Base-by-base conservation (phyloP, 2,888 invertebrate species). In the Hanleya hanleyi region DNA sequence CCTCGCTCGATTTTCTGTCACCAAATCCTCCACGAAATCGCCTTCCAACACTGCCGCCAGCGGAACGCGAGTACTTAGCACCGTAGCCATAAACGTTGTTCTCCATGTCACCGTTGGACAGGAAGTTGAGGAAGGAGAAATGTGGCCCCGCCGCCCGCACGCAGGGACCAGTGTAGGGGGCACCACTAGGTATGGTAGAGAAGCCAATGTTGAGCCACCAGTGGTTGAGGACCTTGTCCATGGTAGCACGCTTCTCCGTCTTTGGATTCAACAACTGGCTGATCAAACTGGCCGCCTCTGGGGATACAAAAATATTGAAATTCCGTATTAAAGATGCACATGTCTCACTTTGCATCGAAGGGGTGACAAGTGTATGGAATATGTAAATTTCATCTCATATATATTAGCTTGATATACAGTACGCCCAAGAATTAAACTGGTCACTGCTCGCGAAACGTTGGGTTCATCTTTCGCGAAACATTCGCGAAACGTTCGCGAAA, bases 251-350 rank as follows among this genome's bases (percentile, higher is more conserved):
- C 87, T 95, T 94, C 65, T 94, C 92, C 0, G 98, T 96, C 87
- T 96, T 95, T 51, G 98, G 97, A 0, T 97, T 96, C 84, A 99
- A 92, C 95, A 99, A 96, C 83, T 96, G 96, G 67, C 96, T 94
- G 79, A 99, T 98, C 67, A 99, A 92, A 66, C 96, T 95, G 5
- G 98, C 98, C 0, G 98, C 98, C 83, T 95, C 97, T 96, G 92
- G 35, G 93, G 85, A 71, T 35, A 77, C 32, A 66, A 70, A 74
- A 73, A 36, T 67, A 69, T 77, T 26, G 26, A n/a, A n/a, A n/a
- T n/a, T n/a, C n/a, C n/a, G n/a, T n/a, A n/a, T n/a, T n/a, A n/a
- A n/a, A n/a, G n/a, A n/a, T n/a, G n/a, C n/a, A n/a, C n/a, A n/a
- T n/a, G n/a, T n/a, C n/a, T n/a, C n/a, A n/a, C n/a, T n/a, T n/a